Base-by-base conservation (phyloP, 2,797 vertebrate species). In the Margarornis squamiger region DNA sequence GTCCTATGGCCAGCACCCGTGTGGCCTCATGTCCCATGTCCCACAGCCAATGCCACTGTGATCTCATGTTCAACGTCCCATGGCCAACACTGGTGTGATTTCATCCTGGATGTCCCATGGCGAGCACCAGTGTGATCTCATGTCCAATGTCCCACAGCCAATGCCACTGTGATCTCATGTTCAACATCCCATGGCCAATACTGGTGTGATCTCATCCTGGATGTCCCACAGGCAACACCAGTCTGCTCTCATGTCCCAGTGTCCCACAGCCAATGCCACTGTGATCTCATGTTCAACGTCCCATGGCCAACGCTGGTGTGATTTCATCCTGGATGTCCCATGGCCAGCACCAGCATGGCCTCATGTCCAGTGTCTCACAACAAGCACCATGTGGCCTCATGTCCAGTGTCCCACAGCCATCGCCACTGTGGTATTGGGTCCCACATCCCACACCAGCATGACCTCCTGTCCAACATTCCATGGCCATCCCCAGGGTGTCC, bases 31-130 rank as follows among this genome's bases (percentile, higher is more conserved):
- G 24, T 3, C 6, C 12, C 38, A 8, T 1, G 7, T 3, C 11
- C 22, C 38, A 20, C 38, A 2, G n/a, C 55, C 55, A 57, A 10
- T 8, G 9, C n/a, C 55, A 32, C 21, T 0, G 1, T 7, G 36
- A 15, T 10, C n/a, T 39, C 46, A 12, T 19, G 52, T 24, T 16
- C 61, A 13, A 0, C 2, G 46, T 27, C 17, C 26, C 21, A 6
- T 1, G 6, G 18, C 1, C 32, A 59, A 19, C 23, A 6, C 7
- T 34, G 5, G 3, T 1, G 0, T 8, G 52, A 14, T 1, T 4
- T 20, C 5, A 7, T 2, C 0, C 3, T 7, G 36, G 3, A 1
- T 2, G 1, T 4, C 39, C n/a, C 20, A 11, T 0, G 0, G 59
- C 26, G 10, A 55, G 0, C 7, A 9, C 9, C n/a, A 23, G 0